Evolutionary conservation across 2,113 vertebrate genomes (phyloP).

Genomic region (Orycteropus afer): DNA sequence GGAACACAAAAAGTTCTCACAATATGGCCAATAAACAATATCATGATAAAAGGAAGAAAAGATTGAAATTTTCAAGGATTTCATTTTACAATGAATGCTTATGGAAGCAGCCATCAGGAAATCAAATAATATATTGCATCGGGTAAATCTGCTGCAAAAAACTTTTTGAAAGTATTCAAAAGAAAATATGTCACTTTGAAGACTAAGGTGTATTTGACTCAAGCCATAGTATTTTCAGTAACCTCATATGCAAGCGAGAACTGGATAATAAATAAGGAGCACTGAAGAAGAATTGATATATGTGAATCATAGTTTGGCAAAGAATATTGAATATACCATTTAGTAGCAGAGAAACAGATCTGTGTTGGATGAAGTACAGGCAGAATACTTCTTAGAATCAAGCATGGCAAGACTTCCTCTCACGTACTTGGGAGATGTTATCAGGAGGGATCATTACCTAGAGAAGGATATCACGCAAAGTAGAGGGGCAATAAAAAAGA

Average conservation of each 20-base stretch:
- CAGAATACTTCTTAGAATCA: background rate
- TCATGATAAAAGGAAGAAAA: background rate
- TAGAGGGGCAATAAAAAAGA: no score
- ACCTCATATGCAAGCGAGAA: no score
- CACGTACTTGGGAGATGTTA: background rate
- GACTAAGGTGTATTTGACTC: no score
- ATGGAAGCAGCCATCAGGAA: no score
- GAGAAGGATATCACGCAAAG: no score
- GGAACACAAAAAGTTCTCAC: background rate
- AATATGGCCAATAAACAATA: background rate
- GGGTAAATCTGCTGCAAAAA: no score
- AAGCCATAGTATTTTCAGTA: no score
- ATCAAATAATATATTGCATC: no score
- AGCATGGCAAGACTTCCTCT: background rate
- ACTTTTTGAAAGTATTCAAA: no score
- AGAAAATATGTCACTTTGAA: no score
- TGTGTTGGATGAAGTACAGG: background rate
- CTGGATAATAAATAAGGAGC: background rate
- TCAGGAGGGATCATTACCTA: no score
- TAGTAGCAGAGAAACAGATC: background rate
- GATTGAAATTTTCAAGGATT: background rate
- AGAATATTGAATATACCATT: background rate
- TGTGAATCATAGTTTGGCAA: no score
- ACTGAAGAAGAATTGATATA: background rate
- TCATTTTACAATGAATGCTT: background rate